Base-by-base conservation (phyloP, 2,888 invertebrate genomes). In the Folsomia manolachei region DNA sequence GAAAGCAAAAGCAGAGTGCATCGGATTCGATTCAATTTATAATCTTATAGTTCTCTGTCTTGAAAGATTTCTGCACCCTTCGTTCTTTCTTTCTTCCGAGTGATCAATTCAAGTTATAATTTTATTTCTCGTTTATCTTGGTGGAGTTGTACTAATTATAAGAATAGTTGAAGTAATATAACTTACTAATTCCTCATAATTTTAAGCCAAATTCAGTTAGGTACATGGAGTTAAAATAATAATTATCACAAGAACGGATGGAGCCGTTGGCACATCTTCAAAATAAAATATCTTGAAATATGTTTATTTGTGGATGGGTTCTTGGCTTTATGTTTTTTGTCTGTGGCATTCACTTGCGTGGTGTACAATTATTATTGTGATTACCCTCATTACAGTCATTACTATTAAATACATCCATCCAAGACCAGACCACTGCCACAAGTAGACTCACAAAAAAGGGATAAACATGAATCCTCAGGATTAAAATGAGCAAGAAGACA, bases 401-500 rank as follows among this genome's bases (percentile, higher is more conserved):
- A 9, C 51, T 51, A 51, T 51, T 51, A 51, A 51, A 51, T 51
- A 11, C 9, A 51, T 9, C 51, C 51, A 51, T n/a, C n/a, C n/a
- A n/a, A n/a, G n/a, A n/a, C n/a, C n/a, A n/a, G n/a, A n/a, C n/a
- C n/a, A n/a, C n/a, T n/a, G n/a, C n/a, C n/a, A n/a, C n/a, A n/a
- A n/a, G n/a, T n/a, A n/a, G n/a, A n/a, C n/a, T n/a, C n/a, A n/a
- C n/a, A n/a, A n/a, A n/a, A n/a, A n/a, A n/a, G n/a, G n/a, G n/a
- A n/a, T n/a, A n/a, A n/a, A n/a, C n/a, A n/a, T n/a, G n/a, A 39
- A 14, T 18, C 21, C 56, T 56, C 56, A 56, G 56, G 7, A 19
- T 62, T 4, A 14, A 7, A 23, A 19, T 62, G 21, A 19, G 23
- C 71, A 76, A 75, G 75, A 77, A 76, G 76, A 75, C 76, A 76